Evolutionary conservation across 2,797 vertebrate genomes (phyloP).

Genomic region (Melanotaenia pygmaea): DNA sequence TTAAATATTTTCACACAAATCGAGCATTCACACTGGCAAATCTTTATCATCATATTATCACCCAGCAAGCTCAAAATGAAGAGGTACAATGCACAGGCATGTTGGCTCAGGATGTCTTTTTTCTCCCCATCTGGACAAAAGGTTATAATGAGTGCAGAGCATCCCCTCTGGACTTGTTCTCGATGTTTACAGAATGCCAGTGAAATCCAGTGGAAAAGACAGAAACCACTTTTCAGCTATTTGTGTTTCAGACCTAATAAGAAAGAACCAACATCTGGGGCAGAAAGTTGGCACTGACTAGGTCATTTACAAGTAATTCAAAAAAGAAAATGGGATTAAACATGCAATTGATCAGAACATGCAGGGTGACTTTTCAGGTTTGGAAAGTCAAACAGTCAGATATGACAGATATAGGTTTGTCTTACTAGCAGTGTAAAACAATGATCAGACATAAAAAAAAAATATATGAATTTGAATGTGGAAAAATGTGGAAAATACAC

Average conservation of each 20-base stretch:
- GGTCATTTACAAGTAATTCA: constrained; percentile 2
- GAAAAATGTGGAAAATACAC: not conserved
- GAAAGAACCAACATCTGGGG: not conserved
- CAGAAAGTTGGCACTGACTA: not conserved
- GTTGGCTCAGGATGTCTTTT: constrained; percentile 26
- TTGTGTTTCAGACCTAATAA: constrained; percentile 32
- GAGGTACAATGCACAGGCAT: constrained; percentile 28
- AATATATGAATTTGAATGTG: not conserved
- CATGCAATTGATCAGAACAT: not conserved
- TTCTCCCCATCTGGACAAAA: not conserved
- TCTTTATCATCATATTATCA: not conserved
- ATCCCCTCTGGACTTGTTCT: constrained; percentile 33
- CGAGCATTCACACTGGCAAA: constrained; percentile 5
- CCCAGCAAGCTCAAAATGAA: constrained; percentile 20
- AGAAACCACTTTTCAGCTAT: constrained; percentile 29
- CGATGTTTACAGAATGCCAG: constrained; percentile 42
- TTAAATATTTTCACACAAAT: constrained; percentile 13
- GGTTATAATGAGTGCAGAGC: constrained; percentile 29
- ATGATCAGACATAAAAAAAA: not conserved
- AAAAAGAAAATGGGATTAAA: not conserved
- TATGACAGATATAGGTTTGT: not conserved
- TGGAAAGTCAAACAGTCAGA: not conserved
- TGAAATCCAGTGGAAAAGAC: constrained; percentile 34
- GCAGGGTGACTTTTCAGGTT: not conserved
- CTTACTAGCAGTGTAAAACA: not conserved